A percentile compares a stretch with the other conserved stretches of the same genome.
phyloP scores from a whole-genome alignment of 2,888 invertebrate species.

The Agrotis clavis region DNA sequence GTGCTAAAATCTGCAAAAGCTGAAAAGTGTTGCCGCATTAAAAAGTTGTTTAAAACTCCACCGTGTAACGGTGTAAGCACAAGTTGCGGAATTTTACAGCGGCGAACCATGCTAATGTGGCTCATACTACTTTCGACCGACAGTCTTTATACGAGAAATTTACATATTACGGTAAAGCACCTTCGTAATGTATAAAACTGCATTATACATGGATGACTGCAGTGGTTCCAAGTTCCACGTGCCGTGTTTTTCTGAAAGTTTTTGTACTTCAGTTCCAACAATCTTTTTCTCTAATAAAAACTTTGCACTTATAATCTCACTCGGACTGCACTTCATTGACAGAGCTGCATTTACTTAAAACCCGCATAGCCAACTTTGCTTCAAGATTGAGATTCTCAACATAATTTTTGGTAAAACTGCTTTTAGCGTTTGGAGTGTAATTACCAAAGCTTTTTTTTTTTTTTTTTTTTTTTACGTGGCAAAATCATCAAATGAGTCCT shows the following conservation, averaged over 20 bases:
- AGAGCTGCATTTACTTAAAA: constrained; percentile 30
- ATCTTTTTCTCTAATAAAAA: constrained; percentile 2
- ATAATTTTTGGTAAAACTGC: constrained; percentile 31
- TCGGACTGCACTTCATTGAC: constrained; percentile 17
- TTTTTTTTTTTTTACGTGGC: too few species aligned
- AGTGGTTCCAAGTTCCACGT: background rate
- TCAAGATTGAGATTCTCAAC: constrained; percentile 22
- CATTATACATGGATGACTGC: constrained; percentile 15
- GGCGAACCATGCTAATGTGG: constrained; percentile 39
- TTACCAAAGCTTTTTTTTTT: constrained; percentile 14
- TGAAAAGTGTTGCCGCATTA: constrained; percentile 30
- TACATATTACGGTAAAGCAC: constrained; percentile 35
- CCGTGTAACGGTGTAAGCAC: constrained; percentile 12
- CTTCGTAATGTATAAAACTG: constrained; percentile 20
- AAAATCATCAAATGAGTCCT: too few species aligned
- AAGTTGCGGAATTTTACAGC: constrained; percentile 26
- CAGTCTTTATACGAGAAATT: constrained; percentile 29
- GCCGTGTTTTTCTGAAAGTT: background rate
- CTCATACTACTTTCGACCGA: constrained; percentile 8
- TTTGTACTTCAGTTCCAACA: background rate
- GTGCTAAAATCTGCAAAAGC: constrained; percentile 13
- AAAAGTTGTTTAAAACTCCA: constrained; percentile 32
- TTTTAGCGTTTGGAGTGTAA: constrained; percentile 8
- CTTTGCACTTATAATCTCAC: constrained; percentile 8
- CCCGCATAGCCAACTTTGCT: constrained; percentile 30